Conservation (phyloP, 2,888 invertebrate genomes). For the Synergus umbraculus region DNA sequence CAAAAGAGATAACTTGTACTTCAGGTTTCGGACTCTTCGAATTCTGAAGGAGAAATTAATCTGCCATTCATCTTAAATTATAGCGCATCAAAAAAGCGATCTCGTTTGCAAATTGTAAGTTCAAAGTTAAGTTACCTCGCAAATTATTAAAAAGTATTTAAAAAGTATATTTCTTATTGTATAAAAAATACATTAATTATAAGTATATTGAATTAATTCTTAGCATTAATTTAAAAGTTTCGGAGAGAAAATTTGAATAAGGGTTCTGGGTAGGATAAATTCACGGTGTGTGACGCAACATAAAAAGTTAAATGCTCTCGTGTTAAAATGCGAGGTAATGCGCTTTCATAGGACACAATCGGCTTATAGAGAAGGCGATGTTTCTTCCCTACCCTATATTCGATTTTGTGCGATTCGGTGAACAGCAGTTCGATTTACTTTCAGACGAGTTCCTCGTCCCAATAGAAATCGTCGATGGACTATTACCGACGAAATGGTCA, state of each 20-base stretch:
- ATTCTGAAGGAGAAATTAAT: constrained; percentile 43
- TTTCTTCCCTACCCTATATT: constrained; percentile 38
- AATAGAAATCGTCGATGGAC: constrained; percentile 49
- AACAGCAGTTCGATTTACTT: constrained; percentile 55
- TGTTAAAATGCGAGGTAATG: constrained; percentile 21
- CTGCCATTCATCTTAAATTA: constrained; percentile 23
- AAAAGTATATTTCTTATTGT: background rate
- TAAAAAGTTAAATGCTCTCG: constrained; percentile 31
- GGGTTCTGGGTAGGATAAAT: constrained; percentile 16
- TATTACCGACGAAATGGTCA: constrained; percentile 33
- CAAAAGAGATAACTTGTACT: constrained; percentile 10
- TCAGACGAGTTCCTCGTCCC: constrained; percentile 51
- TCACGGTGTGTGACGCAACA: constrained; percentile 4
- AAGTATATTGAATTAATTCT: background rate
- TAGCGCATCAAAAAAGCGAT: background rate
- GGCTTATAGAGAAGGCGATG: constrained; percentile 44
- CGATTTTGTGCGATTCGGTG: constrained; percentile 52
- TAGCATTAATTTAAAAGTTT: background rate
- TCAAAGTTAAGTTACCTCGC: background rate
- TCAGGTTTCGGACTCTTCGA: background rate
- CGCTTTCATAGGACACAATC: constrained; percentile 38
- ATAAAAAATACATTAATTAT: background rate
- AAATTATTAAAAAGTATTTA: too few species aligned
- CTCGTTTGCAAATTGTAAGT: background rate
- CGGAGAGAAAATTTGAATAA: constrained; percentile 11